A percentile compares a stretch with the other conserved stretches of the same genome.
phyloP scores from a whole-genome alignment of 92 coral and sea anemone species.

The Zoanthus sansibaricus region DNA sequence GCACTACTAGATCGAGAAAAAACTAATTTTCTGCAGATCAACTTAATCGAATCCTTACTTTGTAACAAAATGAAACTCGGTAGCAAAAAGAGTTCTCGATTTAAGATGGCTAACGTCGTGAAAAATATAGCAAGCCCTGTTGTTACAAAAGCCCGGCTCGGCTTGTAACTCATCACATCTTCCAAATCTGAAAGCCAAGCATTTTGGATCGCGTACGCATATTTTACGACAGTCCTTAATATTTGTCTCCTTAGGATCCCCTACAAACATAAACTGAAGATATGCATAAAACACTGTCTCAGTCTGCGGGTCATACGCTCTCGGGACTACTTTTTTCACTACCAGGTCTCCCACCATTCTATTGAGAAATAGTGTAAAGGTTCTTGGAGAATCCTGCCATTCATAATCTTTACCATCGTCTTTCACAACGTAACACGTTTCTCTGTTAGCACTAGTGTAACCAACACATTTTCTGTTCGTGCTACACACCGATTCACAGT shows the following conservation, averaged over 20 bases:
- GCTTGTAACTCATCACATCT: background rate
- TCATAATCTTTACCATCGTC: background rate
- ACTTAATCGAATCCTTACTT: conserved; percentile 7
- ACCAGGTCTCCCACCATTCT: background rate
- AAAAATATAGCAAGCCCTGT: conserved; percentile 6
- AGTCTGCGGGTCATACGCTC: background rate
- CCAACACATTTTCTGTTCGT: background rate
- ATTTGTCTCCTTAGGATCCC: background rate
- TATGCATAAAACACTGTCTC: background rate
- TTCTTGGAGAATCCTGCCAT: background rate
- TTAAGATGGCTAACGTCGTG: background rate
- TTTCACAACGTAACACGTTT: background rate
- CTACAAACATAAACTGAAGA: background rate
- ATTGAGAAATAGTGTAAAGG: background rate
- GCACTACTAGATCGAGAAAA: background rate
- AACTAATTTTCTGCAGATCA: background rate
- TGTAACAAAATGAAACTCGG: background rate
- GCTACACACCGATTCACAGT: background rate
- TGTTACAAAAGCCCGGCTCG: too few species aligned
- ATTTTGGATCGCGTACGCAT: conserved; percentile 14
- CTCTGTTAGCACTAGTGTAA: background rate
- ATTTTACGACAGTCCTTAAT: background rate
- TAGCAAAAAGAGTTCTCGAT: background rate
- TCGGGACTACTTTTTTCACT: background rate
- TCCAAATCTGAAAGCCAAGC: conserved; percentile 1